phyloP scores from a whole-genome alignment of 2,113 vertebrate genomes.

The Centropus bengalensis region DNA sequence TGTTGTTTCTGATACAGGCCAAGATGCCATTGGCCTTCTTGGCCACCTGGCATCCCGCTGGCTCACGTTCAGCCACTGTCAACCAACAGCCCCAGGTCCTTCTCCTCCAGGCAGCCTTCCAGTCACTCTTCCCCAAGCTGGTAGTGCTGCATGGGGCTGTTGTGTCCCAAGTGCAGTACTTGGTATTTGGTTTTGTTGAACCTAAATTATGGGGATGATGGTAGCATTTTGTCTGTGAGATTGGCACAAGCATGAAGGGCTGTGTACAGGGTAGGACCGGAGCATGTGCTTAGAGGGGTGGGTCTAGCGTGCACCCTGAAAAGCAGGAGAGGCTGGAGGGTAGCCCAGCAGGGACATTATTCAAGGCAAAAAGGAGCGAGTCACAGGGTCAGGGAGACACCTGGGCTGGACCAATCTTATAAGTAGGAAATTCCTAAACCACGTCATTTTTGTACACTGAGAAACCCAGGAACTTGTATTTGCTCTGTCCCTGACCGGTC shows the following conservation, averaged over 20 bases:
- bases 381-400: not conserved
- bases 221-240: not conserved
- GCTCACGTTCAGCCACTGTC: too few relatives aligned
- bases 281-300: not conserved
- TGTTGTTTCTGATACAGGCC: too few relatives aligned
- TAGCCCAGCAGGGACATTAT: not conserved
- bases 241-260: not conserved
- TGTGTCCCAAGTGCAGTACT: too few relatives aligned
- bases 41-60: too few relatives aligned
- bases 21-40: too few relatives aligned
- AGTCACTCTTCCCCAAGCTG: too few relatives aligned
- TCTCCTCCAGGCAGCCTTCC: too few relatives aligned
- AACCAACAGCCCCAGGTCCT: too few relatives aligned
- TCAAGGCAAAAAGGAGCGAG: not conserved
- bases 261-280: not conserved
- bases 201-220: not conserved
- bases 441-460: not conserved
- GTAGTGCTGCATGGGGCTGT: too few relatives aligned
- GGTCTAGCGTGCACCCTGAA: not conserved
- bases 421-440: not conserved
- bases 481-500: fast-evolving
- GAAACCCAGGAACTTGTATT: not conserved
- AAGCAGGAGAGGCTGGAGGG: not conserved
- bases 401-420: not conserved
- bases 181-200: too few relatives aligned